phyloP scores from a whole-genome alignment of 2,113 vertebrate genomes.

The Perca schrenkii region DNA sequence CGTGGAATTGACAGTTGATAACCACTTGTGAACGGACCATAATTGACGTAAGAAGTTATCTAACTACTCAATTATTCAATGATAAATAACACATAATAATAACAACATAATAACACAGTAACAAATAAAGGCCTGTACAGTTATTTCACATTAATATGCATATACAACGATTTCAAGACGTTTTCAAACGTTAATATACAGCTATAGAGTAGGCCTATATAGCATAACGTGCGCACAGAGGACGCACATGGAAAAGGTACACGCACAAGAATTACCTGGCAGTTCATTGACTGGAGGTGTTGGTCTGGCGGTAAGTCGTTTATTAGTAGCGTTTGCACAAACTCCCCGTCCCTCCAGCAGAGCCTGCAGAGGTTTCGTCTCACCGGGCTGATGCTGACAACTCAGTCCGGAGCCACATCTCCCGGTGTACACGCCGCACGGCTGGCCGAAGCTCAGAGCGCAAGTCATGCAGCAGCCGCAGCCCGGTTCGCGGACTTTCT shows the following conservation, averaged over 20 bases:
- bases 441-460: constrained; percentile 85
- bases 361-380: constrained; percentile 89
- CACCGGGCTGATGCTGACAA: constrained; percentile 87
- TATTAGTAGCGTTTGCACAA: constrained; percentile 84
- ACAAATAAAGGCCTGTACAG: background rate
- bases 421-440: constrained; percentile 93
- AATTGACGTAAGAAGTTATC: no score
- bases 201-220: no score
- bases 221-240: background rate
- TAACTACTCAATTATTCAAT: no score
- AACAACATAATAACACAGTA: no score
- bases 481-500: constrained; percentile 91
- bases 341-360: constrained; percentile 91
- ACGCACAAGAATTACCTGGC: constrained; percentile 81
- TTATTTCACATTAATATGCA: background rate
- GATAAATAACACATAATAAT: no score
- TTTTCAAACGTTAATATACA: background rate
- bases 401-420: constrained; percentile 88
- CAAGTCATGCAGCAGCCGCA: constrained; percentile 96
- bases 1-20: background rate
- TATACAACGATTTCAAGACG: background rate
- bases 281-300: constrained; percentile 69
- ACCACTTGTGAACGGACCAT: background rate
- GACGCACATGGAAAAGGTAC: background rate
- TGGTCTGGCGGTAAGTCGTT: constrained; percentile 58